Base-by-base conservation (phyloP, 2,797 vertebrate species). In the Phrynocephalus vlangalii region DNA sequence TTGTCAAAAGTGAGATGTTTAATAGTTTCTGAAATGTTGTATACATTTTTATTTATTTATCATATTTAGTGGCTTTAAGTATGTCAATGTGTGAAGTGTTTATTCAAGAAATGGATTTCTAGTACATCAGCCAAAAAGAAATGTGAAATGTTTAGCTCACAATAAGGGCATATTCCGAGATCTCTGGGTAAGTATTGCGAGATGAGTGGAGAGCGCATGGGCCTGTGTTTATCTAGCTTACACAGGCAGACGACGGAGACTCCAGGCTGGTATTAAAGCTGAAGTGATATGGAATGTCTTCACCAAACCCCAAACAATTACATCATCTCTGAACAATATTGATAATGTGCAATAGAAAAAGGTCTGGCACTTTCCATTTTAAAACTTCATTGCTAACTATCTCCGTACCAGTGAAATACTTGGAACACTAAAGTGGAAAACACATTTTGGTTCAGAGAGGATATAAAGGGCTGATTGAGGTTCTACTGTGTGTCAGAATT, bases 181-280 rank as follows among this genome's bases (percentile, higher is more conserved):
- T 95, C 93, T 94, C 92, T 92, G 93, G 95, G 92, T 96, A 95
- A 95, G 95, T 95, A 93, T 95, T 94, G 94, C 90, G 95, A 96
- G 95, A 97, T 94, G 97, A 97, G 97, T 95, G 95, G 95, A 97
- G 97, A 97, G 97, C 97, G 97, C 96, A 96, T 95, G 96, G 97
- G 94, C 96, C 95, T 96, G 88, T 98, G 98, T 98, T 98, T 98
- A 98, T 98, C 97, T 97, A 98, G 97, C 97, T 93, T 85, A 92
- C 93, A 94, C 95, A 96, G 97, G 96, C 97, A 97, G 97, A 97
- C 97, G 96, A 96, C 95, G 92, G 95, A 96, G 98, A 97, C 98
- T 98, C 98, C 98, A 98, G 98, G 94, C 97, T 98, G 97, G 97
- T 98, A 97, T 98, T 98, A 97, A 97, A 96, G 97, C 96, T 95